A percentile compares a stretch with the other conserved stretches of the same genome.
These are phyloP conservation scores for Ectropis grisescens DNA, from an alignment of 1,140 invertebrate genomes.

Conservation along the genomic window DNA sequence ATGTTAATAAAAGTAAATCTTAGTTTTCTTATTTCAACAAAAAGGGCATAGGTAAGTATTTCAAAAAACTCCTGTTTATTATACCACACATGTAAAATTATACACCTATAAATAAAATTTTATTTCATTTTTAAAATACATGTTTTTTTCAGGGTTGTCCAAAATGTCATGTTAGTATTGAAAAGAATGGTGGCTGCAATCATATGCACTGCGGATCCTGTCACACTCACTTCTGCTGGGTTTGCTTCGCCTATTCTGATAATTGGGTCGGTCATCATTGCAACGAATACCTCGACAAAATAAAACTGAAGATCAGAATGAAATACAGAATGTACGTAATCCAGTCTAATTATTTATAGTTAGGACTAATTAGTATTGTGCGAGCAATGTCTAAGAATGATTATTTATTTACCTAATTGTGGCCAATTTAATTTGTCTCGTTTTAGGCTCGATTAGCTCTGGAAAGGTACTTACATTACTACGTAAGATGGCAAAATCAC, in stretches of 20 bases:
- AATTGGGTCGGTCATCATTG: conserved; percentile 99
- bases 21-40: no score
- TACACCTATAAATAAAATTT: no score
- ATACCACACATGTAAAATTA: no score
- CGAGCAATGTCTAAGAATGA: no score
- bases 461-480: conserved; percentile 99
- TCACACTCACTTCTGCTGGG: conserved; percentile 99
- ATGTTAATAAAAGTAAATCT: no score
- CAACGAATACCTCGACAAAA: conserved; percentile 98
- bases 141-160: conserved; percentile 96
- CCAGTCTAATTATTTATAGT: conserved; percentile 96
- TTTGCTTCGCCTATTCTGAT: conserved; percentile 98
- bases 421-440: neutral
- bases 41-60: no score
- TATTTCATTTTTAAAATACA: no score
- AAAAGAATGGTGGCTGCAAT: conserved; percentile 99
- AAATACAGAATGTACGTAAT: no score
- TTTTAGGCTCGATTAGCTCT: conserved; percentile 91
- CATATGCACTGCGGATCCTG: conserved; percentile 99
- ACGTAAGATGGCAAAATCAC: conserved; percentile 99
- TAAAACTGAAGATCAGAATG: no score
- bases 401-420: neutral
- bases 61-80: no score
- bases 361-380: conserved; percentile 66
- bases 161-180: conserved; percentile 99